Evolutionary conservation across 2,113 vertebrate species (phyloP).

Genomic region (Prietella phreatophila): DNA sequence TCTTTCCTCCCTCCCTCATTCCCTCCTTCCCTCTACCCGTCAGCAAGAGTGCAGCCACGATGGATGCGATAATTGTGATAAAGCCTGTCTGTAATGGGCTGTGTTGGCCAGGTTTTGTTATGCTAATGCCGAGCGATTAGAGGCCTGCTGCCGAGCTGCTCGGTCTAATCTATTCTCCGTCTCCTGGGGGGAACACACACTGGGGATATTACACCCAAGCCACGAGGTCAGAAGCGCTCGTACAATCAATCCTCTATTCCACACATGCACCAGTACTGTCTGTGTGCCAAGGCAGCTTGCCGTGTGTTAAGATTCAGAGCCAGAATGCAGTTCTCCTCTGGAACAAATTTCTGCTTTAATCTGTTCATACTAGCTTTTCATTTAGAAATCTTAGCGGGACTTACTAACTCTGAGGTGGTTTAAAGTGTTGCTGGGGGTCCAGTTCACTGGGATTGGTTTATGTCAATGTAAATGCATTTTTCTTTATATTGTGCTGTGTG

Average conservation of each 20-base stretch:
- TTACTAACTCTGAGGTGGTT: conserved; percentile 22
- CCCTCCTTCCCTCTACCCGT: conserved; percentile 29
- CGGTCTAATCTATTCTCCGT: conserved; percentile 51
- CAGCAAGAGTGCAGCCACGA: conserved; percentile 46
- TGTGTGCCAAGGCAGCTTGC: conserved; percentile 2
- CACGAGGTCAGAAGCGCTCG: conserved; percentile 46
- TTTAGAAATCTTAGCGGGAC: conserved; percentile 35
- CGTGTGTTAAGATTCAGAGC: not conserved
- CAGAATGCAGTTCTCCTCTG: conserved; percentile 20
- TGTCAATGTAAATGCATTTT: not conserved
- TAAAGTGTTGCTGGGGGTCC: conserved; percentile 10
- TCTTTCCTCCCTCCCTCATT: conserved; percentile 22
- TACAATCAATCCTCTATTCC: not conserved
- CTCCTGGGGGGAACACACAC: conserved; percentile 46
- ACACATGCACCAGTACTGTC: conserved; percentile 12
- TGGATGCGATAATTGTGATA: conserved; percentile 60
- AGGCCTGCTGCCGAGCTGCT: conserved; percentile 54
- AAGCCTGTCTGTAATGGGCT: conserved; percentile 59
- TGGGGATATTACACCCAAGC: conserved; percentile 54
- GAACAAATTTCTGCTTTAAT: conserved; percentile 40
- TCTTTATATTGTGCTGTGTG: not conserved
- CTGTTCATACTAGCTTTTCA: not conserved
- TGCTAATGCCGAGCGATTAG: conserved; percentile 57
- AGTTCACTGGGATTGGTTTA: not conserved
- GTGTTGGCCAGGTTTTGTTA: conserved; percentile 58